Evolutionary conservation across 2,888 invertebrate species (phyloP).

Genomic region (Nineta flava): DNA sequence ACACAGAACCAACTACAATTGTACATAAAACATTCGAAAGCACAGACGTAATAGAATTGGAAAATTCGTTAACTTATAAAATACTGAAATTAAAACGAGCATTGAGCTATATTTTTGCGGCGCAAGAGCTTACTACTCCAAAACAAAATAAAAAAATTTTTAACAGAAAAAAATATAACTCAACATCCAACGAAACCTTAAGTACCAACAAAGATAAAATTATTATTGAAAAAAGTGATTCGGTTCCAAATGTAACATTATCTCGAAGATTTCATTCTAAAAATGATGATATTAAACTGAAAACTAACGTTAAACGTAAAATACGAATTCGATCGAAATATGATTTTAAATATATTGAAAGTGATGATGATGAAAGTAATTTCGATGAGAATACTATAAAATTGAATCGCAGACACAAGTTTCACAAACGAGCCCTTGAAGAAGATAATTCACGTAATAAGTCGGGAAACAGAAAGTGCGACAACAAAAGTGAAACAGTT

Average conservation of each 20-base stretch:
- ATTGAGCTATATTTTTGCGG: slow-evolving; percentile 26
- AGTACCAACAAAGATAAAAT: background rate
- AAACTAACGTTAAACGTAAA: slow-evolving; percentile 1
- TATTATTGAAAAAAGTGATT: background rate
- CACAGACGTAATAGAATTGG: slow-evolving; percentile 13
- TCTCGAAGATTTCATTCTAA: slow-evolving; percentile 3
- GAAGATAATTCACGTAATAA: background rate
- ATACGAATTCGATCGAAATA: slow-evolving; percentile 2
- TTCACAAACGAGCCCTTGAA: background rate
- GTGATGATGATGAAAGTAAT: slow-evolving; percentile 7
- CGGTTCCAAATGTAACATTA: slow-evolving; percentile 5
- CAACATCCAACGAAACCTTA: background rate
- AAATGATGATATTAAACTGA: slow-evolving; percentile 7
- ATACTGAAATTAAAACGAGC: slow-evolving; percentile 27
- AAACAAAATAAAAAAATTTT: slow-evolving; percentile 3
- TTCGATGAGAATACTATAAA: background rate
- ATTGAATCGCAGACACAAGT: background rate
- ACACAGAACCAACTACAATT: background rate
- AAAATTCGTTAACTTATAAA: slow-evolving; percentile 19
- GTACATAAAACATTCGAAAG: slow-evolving; percentile 9
- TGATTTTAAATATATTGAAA: slow-evolving; percentile 4
- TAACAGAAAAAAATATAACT: background rate
- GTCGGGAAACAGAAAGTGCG: slow-evolving; percentile 5
- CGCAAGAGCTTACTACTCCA: slow-evolving; percentile 21
- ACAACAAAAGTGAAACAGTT: background rate